Base-by-base conservation (phyloP, 2,888 invertebrate species). In the Hartigia nigra region DNA sequence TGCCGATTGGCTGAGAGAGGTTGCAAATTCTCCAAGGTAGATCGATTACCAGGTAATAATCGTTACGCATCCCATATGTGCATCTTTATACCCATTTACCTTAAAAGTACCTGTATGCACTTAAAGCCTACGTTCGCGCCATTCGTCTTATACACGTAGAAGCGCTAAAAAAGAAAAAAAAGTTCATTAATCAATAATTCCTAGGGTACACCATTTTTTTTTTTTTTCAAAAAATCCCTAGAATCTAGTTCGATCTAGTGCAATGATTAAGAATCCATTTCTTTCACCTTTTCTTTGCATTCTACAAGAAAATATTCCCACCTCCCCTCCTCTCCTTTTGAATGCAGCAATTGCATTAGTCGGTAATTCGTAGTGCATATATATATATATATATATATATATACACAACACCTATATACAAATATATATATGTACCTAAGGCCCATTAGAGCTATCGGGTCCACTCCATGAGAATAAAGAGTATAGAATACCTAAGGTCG, bases 31-130 rank as follows among this genome's bases (percentile, higher is more conserved):
- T 55, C 55, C 14, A 14, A 72, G 32, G 12, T 12, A 72, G 72
- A 72, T 72, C 72, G 74, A 79, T 76, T 79, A 76, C 74, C 76
- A 12, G 74, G 74, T 79, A 76, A 79, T 76, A 74, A 79, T 76
- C 37, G 31, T 75, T 34, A 55, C 55, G 55, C 55, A 55, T 23
- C 55, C 55, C 55, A 55, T 55, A 55, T 23, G 55, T 23, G 55
- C 55, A 9, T 55, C 39, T 55, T 23, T 23, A 55, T 23, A 55
- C 55, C 55, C 23, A 23, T 55, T 55, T 55, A 55, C 55, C 55
- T 55, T 55, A 23, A 55, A 55, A 55, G 55, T 55, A 23, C 55
- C 55, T 9, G 9, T 23, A 55, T 2, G 9, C 55, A 55, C 23
- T 55, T 55, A 55, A 55, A 55, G 55, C 55, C 23, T 23, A 23